phyloP scores from a whole-genome alignment of 2,888 invertebrate genomes.

The Orchesella flavescens region DNA sequence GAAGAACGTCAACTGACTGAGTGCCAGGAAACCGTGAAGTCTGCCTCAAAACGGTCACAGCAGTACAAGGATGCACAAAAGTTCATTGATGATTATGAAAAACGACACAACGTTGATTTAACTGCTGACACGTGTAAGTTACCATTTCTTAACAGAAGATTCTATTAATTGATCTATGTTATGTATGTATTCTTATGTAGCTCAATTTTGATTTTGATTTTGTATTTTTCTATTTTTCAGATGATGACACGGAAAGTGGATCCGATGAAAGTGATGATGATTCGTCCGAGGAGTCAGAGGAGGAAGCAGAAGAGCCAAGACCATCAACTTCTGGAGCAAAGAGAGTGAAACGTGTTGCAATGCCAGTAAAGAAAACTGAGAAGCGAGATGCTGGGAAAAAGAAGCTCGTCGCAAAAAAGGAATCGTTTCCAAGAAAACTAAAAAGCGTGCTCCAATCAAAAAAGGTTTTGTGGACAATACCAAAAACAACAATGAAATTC shows the following conservation, averaged over 20 bases:
- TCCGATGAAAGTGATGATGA: constrained; percentile 5
- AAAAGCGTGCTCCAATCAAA: background rate
- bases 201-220: too few species aligned
- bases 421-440: background rate
- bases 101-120: background rate
- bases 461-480: background rate
- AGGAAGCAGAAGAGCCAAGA: background rate
- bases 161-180: too few species aligned
- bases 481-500: background rate
- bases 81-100: background rate
- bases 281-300: background rate
- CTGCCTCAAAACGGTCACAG: background rate
- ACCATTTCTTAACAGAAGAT: too few species aligned
- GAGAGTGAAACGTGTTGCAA: background rate
- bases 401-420: background rate
- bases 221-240: background rate
- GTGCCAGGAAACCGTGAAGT: background rate
- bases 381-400: too few species aligned
- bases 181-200: too few species aligned
- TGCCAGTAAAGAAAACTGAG: too few species aligned
- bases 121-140: background rate
- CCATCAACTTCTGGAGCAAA: background rate
- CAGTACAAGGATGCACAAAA: constrained; percentile 28
- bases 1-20: background rate
- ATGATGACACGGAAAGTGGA: background rate